Conservation (phyloP, 1,140 invertebrate species). For the Galleria mellonella region DNA sequence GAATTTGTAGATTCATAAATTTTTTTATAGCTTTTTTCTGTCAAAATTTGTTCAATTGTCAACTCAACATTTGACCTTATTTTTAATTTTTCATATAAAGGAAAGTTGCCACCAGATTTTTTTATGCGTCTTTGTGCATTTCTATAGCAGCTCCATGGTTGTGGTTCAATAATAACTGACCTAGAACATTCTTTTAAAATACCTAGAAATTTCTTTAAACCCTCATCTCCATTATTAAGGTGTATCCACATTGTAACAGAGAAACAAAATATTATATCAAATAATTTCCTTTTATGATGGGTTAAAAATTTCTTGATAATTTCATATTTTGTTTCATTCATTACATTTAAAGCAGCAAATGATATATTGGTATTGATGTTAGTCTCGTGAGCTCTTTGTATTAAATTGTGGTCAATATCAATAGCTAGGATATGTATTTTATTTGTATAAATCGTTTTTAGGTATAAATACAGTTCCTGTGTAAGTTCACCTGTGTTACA, state of each 20-base stretch:
- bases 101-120: constrained; percentile 77
- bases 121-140: constrained; percentile 82
- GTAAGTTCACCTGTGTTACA: constrained; percentile 87
- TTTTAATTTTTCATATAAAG: constrained; percentile 74
- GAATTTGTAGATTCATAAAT: constrained; percentile 75
- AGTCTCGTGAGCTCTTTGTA: constrained; percentile 77
- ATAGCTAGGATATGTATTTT: constrained; percentile 79
- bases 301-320: constrained; percentile 66
- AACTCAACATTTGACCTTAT: constrained; percentile 76
- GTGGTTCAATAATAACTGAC: constrained; percentile 84
- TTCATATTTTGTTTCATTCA: constrained; percentile 57
- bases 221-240: constrained; percentile 85
- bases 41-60: constrained; percentile 77
- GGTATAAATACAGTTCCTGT: constrained; percentile 73
- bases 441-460: constrained; percentile 58
- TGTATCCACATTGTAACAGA: constrained; percentile 93
- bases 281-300: constrained; percentile 62
- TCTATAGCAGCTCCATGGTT: constrained; percentile 88
- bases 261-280: constrained; percentile 85
- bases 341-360: constrained; percentile 78
- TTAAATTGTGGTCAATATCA: constrained; percentile 83
- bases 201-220: constrained; percentile 76
- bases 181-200: constrained; percentile 72
- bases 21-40: constrained; percentile 70
- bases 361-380: constrained; percentile 65